A percentile compares a stretch with the other conserved stretches of the same genome.
phyloP scores from a whole-genome alignment of 2,797 vertebrate species.

The Mycteria americana region DNA sequence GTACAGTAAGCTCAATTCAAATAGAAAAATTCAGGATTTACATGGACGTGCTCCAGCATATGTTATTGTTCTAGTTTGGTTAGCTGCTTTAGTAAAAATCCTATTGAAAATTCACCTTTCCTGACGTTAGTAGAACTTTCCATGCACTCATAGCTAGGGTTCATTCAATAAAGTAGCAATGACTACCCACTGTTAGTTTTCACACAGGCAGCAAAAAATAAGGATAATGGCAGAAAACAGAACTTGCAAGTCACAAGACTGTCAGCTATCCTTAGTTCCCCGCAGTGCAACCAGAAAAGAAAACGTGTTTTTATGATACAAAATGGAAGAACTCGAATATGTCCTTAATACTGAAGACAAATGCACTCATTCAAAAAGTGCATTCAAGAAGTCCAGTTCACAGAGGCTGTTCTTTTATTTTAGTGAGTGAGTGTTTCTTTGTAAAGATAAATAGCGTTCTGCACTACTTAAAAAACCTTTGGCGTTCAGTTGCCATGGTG shows the following conservation, averaged over 20 bases:
- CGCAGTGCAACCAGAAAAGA: not conserved
- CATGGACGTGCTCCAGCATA: slow-evolving; percentile 19
- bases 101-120: slow-evolving; percentile 1
- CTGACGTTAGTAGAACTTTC: not conserved
- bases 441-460: not conserved
- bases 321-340: slow-evolving; percentile 6
- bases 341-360: not conserved
- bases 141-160: not conserved
- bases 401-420: slow-evolving; percentile 13
- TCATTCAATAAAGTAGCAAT: not conserved
- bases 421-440: not conserved
- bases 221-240: not conserved
- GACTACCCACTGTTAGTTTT: not conserved
- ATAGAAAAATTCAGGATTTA: slow-evolving; percentile 38
- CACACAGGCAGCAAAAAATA: not conserved
- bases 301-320: not conserved
- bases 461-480: not conserved
- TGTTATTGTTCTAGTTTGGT: slow-evolving; percentile 7
- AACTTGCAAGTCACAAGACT: not conserved
- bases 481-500: not conserved
- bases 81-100: not conserved
- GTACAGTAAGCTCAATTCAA: slow-evolving; percentile 44
- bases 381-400: not conserved
- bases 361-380: not conserved
- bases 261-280: not conserved